Evolutionary conservation across 2,113 vertebrate genomes (phyloP).

Genomic region (Rallus limicola): DNA sequence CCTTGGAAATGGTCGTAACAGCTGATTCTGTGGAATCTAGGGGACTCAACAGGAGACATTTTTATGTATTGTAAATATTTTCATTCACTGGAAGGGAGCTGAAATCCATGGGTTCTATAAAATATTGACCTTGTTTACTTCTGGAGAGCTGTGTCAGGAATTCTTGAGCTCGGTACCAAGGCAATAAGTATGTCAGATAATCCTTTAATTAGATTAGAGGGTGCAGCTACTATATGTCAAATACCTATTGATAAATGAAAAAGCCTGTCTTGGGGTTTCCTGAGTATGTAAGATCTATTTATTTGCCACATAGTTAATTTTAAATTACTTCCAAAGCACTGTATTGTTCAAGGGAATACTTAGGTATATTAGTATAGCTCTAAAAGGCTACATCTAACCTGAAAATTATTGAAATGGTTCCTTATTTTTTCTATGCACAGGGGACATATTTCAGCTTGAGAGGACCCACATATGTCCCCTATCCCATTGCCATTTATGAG

Average conservation of each 20-base stretch:
- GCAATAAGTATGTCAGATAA: slow-evolving; percentile 60
- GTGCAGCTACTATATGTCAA: slow-evolving; percentile 53
- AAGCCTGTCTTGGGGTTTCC: slow-evolving; percentile 57
- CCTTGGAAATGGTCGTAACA: background rate
- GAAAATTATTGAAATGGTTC: background rate
- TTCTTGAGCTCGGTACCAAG: slow-evolving; percentile 39
- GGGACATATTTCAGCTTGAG: background rate
- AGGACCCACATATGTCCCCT: background rate
- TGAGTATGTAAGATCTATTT: slow-evolving; percentile 54
- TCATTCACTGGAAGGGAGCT: slow-evolving; percentile 5
- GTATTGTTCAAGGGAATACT: slow-evolving; percentile 33
- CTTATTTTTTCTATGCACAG: background rate
- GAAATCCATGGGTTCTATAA: slow-evolving; percentile 28
- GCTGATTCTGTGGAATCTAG: background rate
- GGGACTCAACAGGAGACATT: background rate
- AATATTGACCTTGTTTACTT: slow-evolving; percentile 16
- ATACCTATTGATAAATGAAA: slow-evolving; percentile 65
- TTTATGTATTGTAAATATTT: background rate
- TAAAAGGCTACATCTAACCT: background rate
- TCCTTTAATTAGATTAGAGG: slow-evolving; percentile 72
- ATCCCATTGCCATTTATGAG: background rate
- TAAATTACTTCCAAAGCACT: slow-evolving; percentile 66
- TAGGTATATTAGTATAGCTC: background rate
- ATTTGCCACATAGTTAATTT: slow-evolving; percentile 67
- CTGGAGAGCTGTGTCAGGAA: slow-evolving; percentile 32